A percentile compares a stretch with the other conserved stretches of the same genome.
These are phyloP conservation scores for Phylloscopus trochilus DNA, from an alignment of 2,113 vertebrate genomes.

Conservation along the genomic window DNA sequence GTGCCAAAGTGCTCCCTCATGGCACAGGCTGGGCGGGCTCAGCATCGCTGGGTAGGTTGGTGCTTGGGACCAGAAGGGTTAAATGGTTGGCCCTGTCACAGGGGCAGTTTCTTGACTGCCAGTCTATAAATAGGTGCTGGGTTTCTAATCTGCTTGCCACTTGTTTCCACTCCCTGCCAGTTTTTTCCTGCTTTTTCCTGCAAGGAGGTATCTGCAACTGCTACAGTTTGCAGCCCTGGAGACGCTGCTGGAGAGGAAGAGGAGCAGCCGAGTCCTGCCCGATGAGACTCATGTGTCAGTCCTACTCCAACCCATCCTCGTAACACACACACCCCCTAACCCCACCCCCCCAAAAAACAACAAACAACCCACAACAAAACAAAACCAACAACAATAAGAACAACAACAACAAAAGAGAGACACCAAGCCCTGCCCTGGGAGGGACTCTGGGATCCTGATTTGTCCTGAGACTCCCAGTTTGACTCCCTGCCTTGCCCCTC, in stretches of 20 bases:
- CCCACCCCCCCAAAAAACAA: no score
- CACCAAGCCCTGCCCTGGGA: neutral
- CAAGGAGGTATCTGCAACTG: neutral
- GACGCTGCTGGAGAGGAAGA: neutral
- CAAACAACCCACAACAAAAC: no score
- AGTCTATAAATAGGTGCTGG: slow-evolving; percentile 68
- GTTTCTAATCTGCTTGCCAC: slow-evolving; percentile 68
- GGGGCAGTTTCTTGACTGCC: slow-evolving; percentile 22
- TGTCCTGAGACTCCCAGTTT: neutral
- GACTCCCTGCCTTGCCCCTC: neutral
- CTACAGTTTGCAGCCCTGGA: neutral
- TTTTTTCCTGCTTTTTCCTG: slow-evolving; percentile 71
- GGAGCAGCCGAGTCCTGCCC: accelerated
- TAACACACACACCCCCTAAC: neutral
- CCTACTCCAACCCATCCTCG: neutral
- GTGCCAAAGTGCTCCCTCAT: neutral
- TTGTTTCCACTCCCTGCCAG: slow-evolving; percentile 57
- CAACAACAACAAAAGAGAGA: no score
- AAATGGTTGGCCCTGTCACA: neutral
- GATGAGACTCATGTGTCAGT: neutral
- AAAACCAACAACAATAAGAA: neutral
- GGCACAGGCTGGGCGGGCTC: neutral
- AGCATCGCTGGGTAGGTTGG: neutral
- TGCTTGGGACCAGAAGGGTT: slow-evolving; percentile 11
- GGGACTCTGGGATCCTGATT: neutral